phyloP scores from a whole-genome alignment of 2,888 invertebrate species.

The Parasteatoda lunata region DNA sequence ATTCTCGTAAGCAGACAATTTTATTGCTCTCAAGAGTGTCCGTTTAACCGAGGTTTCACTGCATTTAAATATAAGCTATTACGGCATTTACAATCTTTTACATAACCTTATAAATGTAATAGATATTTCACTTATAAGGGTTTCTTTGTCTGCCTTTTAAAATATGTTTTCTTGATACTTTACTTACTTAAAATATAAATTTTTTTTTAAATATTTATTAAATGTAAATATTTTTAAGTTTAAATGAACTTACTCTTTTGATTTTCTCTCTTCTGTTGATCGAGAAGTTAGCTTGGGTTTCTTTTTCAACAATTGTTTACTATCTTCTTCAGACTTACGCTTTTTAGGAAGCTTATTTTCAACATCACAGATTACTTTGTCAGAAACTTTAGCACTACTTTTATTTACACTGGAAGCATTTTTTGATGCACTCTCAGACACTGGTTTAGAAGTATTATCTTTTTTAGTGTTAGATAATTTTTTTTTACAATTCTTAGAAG shows the following conservation, averaged over 20 bases:
- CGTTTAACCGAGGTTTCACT: no score
- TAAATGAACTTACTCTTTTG: constrained; percentile 47
- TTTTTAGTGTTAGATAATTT: background rate
- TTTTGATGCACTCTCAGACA: constrained; percentile 6
- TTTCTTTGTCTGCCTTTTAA: no score
- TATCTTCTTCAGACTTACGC: constrained; percentile 45
- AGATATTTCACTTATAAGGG: no score
- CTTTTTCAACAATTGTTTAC: constrained; percentile 29
- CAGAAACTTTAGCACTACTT: constrained; percentile 34
- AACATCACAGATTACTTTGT: constrained; percentile 21
- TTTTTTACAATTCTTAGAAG: background rate
- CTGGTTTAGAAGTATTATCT: constrained; percentile 22
- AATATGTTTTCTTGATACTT: no score
- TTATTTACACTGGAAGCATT: constrained; percentile 38
- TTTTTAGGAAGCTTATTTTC: constrained; percentile 53
- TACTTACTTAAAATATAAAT: no score
- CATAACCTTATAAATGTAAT: no score
- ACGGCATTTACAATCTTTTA: no score
- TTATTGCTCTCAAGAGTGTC: no score
- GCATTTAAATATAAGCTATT: no score
- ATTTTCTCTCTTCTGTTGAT: constrained; percentile 29
- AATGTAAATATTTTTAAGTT: background rate
- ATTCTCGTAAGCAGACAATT: no score
- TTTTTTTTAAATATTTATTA: background rate
- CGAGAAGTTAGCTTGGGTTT: constrained; percentile 34